Evolutionary conservation across 2,113 vertebrate species (phyloP).

Genomic region (Nothobranchius furzeri): DNA sequence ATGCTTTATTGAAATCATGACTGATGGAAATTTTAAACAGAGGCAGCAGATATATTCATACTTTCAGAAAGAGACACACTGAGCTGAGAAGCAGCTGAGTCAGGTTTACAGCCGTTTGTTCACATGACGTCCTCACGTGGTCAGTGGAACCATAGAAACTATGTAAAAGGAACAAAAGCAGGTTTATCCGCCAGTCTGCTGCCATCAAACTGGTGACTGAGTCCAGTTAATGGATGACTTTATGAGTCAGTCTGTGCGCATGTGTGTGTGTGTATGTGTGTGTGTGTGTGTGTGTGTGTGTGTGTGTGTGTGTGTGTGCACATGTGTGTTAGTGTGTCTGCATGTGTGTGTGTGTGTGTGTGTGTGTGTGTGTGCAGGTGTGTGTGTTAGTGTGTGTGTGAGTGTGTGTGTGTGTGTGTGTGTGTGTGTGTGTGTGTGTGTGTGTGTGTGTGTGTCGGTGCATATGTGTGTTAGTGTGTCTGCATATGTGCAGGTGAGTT

Average conservation of each 20-base stretch:
- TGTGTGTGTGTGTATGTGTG: too few relatives aligned
- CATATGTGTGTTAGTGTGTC: too few relatives aligned
- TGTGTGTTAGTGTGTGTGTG: too few relatives aligned
- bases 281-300: neutral
- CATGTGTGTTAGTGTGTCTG: too few relatives aligned
- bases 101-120: neutral
- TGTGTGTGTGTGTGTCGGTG: too few relatives aligned
- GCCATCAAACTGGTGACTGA: neutral
- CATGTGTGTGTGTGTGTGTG: too few relatives aligned
- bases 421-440: neutral
- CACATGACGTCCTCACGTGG: neutral
- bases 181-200: neutral
- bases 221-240: neutral
- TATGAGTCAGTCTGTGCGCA: neutral
- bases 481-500: too few relatives aligned
- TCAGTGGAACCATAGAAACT: slow-evolving; percentile 21
- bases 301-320: too few relatives aligned
- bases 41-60: neutral
- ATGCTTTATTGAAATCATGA: neutral
- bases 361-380: neutral
- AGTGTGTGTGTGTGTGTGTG: too few relatives aligned
- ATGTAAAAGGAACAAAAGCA: slow-evolving; percentile 3
- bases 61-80: neutral
- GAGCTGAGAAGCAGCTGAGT: neutral
- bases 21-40: neutral